These are phyloP conservation scores for Myodes glareolus DNA, from an alignment of 2,113 vertebrate genomes.

Conservation along the genomic window DNA sequence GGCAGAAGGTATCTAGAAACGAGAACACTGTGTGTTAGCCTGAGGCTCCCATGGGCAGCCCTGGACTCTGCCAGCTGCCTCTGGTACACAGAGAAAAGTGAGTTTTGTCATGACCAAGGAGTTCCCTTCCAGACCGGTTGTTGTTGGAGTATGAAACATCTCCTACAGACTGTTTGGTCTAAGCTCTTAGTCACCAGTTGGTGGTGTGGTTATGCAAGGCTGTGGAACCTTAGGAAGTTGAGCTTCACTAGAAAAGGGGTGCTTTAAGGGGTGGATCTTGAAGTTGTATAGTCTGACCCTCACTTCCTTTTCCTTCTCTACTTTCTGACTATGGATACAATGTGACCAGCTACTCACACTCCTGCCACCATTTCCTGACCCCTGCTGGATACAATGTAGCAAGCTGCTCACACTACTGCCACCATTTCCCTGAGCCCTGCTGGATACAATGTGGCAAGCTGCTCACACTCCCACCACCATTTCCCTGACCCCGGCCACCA, in stretches of 20 bases:
- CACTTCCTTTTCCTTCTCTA: background rate
- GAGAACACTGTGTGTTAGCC: background rate
- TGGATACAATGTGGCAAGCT: background rate
- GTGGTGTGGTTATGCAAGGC: background rate
- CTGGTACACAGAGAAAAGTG: no score
- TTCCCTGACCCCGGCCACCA: background rate
- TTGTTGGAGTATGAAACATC: background rate
- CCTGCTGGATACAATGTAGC: no score
- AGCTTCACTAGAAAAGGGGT: background rate
- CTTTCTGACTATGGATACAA: background rate
- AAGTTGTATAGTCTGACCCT: background rate
- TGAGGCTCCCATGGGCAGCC: accelerated
- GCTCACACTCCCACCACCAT: background rate
- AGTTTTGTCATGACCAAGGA: accelerated
- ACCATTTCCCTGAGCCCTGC: no score
- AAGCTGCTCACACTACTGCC: no score
- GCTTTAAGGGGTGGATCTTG: background rate
- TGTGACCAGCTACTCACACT: no score
- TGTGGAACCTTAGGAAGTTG: background rate
- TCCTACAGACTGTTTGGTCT: background rate
- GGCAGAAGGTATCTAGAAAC: conserved; percentile 78
- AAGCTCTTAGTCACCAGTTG: background rate
- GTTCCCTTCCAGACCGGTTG: background rate
- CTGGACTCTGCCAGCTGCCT: accelerated
- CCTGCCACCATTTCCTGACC: no score